Base-by-base conservation (phyloP, 2,888 invertebrate genomes). In the Sesamia inferens region DNA sequence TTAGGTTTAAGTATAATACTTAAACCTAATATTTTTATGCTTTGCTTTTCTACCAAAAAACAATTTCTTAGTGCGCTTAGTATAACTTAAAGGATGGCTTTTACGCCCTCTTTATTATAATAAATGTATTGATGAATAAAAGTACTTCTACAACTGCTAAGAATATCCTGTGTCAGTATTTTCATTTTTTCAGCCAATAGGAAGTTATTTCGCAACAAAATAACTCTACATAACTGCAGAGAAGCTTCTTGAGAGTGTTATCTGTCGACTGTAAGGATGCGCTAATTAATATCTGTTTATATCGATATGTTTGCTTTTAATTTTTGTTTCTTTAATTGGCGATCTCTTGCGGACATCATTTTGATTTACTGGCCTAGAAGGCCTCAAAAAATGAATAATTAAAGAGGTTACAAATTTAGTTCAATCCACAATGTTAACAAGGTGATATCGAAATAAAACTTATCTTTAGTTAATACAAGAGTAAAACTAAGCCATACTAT, bases 211-310 rank as follows among this genome's bases (percentile, higher is more conserved):
- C 74, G 48, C 72, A 66, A 73, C 81, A 74, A 70, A 82, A 77
- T 74, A 69, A 68, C 68, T 24, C 13, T 73, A 58, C 69, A 79
- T 82, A 82, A 82, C 79, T 81, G 74, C 74, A 68, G 77, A 85
- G 78, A 70, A 78, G 79, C 79, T 81, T 79, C 79, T 76, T 76
- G 71, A 74, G 74, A 78, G 72, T 79, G 81, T 79, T 81, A 74
- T 68, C 81, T 77, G 57, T 58, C 47, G 31, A 58, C 48, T n/a
- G 16, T 72, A 72, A 61, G 44, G 61, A 70, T 70, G 77, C 16
- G 47, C 0, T 31, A 11, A 11, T 22, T 6, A 31, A 31, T 2
- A 8, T 39, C 5, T 39, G 6, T 39, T 39, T 39, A 39, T 80
- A 59, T 71, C 79, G 76, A 79, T 66, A 62, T 13, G 8, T n/a